Base-by-base conservation (phyloP, 2,113 vertebrate genomes). In the Cacatua alba region DNA sequence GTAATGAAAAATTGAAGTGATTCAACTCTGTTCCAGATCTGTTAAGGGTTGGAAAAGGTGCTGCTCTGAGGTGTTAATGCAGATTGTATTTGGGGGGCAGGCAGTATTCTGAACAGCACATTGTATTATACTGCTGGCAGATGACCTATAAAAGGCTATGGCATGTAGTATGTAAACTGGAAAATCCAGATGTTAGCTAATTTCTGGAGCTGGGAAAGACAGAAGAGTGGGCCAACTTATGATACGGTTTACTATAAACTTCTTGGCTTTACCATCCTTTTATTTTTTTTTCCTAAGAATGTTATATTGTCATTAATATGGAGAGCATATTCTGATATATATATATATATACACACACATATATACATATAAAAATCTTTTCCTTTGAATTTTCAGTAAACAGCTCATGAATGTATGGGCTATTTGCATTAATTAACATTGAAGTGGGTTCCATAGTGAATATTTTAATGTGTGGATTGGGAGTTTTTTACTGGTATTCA, bases 361-460 rank as follows among this genome's bases (percentile, higher is more conserved):
- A 35, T 37, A 37, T 0, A 62, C 8, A 63, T 9, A 72, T 9
- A 72, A 3, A 3, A 31, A 14, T 67, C 1, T 15, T 39, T 41
- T 48, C 13, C n/a, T 91, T 71, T 44, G n/a, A 48, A 33, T 77
- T 93, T 94, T 94, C 41, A 59, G 53, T 62, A 39, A 53, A 19
- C 4, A 33, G 14, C 24, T 86, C 3, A 9, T 74, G 31, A 67
- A 29, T 13, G 7, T 23, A 13, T 70, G 41, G 16, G 7, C 10
- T 85, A 6, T 63, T 84, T 95, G 18, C 37, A 85, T 71, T 85
- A 59, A 39, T 74, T 72, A 80, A 8, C 7, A 24, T 31, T 67
- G 25, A 46, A 63, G 43, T 86, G 53, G 20, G 11, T 59, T 79
- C 52, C 19, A 4, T 20, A 44, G 29, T 41, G 26, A 85, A 7